Base-by-base conservation (phyloP, 2,797 vertebrate genomes). In the Apodemus agrarius region DNA sequence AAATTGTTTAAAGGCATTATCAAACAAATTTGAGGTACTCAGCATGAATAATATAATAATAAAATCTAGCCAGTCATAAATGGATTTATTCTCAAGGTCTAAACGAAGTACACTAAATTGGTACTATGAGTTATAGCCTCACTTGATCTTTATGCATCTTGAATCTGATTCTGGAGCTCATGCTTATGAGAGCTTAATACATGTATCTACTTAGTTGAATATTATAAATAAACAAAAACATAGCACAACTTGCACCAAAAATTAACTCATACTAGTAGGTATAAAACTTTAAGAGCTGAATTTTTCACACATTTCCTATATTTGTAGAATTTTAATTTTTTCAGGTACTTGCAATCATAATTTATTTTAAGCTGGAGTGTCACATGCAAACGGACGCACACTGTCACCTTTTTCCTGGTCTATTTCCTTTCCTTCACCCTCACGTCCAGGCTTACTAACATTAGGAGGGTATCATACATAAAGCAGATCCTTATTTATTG, bases 1-100 rank as follows among this genome's bases (percentile, higher is more conserved):
- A 74, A 75, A 86, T 84, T 95, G 10, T 80, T 81, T 84, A 90
- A 96, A 92, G 21, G 31, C 40, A 72, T 92, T 75, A 34, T 52
- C 54, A 93, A 91, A 81, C 40, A 96, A 91, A 94, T 75, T 63
- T 92, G 78, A 94, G 37, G n/a, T 90, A 37, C 29, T 97, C 31
- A 92, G 90, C 46, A 26, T 88, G 34, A 92, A 92, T 67, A 95
- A 79, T 9, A 93, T 69, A 37, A 89, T 43, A 92, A 91, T 93
- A 46, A 96, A 87, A 91, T 76, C 67, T 63, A 89, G 26, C 54
- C 72, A 92, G 61, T 87, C 61, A 92, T 91, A 83, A 91, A 81
- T 74, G 6, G 13, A 14, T 63, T 91, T 91, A 96, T 94, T 24
- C 37, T 91, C 63, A 9, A 43, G 2, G 7, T 79, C 49, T 76